Evolutionary conservation across 2,113 vertebrate genomes (phyloP), one percentile per base, ranked within the genome.

Genomic region (Engystomops pustulosus): DNA sequence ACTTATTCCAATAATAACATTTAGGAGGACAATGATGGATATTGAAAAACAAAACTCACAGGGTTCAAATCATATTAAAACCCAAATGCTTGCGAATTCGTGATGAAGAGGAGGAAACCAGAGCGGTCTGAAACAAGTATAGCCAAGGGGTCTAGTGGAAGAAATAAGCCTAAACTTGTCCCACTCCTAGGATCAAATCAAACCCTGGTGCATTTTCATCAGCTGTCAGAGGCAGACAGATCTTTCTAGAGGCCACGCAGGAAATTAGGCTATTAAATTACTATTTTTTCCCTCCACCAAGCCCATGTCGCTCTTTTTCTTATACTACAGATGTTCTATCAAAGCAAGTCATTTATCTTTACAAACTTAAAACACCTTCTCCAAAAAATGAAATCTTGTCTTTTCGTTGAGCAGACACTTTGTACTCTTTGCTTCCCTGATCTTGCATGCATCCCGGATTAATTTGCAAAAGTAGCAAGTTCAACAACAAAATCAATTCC

Each of bases 211-310:
- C 93, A 93, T 96, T 96, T 95, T 94, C 94, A 93, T 97, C 96
- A 94, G 85, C 94, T 96, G 94, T 96, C 95, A 95, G 94, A 89
- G 90, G 92, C 89, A 88, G 93, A 94, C 87, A 93, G 92, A 92
- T 95, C 93, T 93, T 95, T 96, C 90, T 94, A 92, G 88, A 92
- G 95, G 89, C 92, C 79, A 88, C 91, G 93, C 93, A 96, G 96
- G 96, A 98, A 97, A 96, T 97, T 90, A 96, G 95, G 93, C 95
- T 96, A 96, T 98, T 96, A 97, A 95, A 95, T 96, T 95, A 94
- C 94, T 94, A 92, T 90, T 94, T 94, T n/a, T 92, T 91, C 95
- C 94, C 93, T 90, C 94, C 93, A 86, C 87, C 91, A 89, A 91
- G 87, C 89, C 85, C 89, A 90, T 89, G 90, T 93, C 95, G 89